Conservation (phyloP, 2,888 invertebrate species). For the Leucophenga maculata region DNA sequence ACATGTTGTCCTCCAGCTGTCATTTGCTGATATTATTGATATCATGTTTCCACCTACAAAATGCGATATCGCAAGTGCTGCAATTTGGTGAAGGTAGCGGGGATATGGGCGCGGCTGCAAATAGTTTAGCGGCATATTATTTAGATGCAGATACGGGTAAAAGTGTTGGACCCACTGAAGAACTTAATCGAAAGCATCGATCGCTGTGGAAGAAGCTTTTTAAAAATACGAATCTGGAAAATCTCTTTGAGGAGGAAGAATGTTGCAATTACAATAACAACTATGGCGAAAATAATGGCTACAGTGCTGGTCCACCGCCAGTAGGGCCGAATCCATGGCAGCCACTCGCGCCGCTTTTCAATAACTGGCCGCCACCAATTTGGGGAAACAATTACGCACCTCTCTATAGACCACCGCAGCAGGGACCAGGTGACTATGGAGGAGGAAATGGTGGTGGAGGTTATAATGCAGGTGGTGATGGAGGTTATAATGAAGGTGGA, state of each 20-base stretch:
- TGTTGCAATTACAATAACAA: conserved; percentile 48
- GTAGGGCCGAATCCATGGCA: not conserved
- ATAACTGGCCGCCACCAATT: not conserved
- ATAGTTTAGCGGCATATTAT: conserved; percentile 53
- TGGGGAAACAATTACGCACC: not conserved
- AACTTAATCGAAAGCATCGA: conserved; percentile 54
- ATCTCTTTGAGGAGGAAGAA: conserved; percentile 33
- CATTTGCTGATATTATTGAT: not conserved
- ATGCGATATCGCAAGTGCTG: not conserved
- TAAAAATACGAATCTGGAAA: conserved; percentile 32
- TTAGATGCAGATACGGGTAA: conserved; percentile 54
- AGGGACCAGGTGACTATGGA: not conserved
- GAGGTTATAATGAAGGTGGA: not conserved
- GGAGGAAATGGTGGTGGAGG: not conserved
- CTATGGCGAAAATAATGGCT: conserved; percentile 31
- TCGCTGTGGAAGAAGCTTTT: conserved; percentile 52
- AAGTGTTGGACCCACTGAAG: conserved; percentile 47
- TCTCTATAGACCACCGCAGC: not conserved
- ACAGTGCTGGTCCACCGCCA: conserved; percentile 5
- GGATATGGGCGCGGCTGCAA: conserved; percentile 32
- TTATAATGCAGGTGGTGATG: not conserved
- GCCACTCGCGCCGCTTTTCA: not conserved
- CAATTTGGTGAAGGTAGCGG: not conserved
- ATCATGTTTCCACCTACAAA: conserved; percentile 11
- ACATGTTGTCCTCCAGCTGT: conserved; percentile 1